These are phyloP conservation scores for Ephialtes manifestator DNA, from an alignment of 2,888 invertebrate species.

Conservation along the genomic window DNA sequence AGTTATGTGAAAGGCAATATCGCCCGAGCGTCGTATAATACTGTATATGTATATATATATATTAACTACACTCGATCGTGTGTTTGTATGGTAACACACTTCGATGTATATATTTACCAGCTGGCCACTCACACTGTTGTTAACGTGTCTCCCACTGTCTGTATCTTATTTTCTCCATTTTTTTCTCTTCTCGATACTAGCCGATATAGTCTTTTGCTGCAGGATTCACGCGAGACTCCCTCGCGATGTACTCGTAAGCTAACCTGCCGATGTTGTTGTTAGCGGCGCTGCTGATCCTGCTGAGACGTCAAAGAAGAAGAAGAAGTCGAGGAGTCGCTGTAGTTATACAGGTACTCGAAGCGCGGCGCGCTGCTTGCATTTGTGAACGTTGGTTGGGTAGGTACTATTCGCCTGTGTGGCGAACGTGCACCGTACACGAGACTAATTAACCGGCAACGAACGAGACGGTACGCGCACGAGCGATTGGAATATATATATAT, in stretches of 20 bases:
- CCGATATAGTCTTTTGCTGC: constrained; percentile 17
- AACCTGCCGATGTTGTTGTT: constrained; percentile 3
- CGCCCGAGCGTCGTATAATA: constrained; percentile 75
- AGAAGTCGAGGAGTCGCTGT: constrained; percentile 1
- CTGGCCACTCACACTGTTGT: constrained; percentile 63
- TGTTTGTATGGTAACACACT: constrained; percentile 39
- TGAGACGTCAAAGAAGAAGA: constrained; percentile 1
- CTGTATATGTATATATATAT: background rate
- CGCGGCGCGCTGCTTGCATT: background rate
- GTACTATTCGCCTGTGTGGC: constrained; percentile 9
- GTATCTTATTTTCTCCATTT: constrained; percentile 6
- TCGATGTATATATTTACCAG: constrained; percentile 63
- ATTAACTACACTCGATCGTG: constrained; percentile 6
- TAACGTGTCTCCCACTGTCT: background rate
- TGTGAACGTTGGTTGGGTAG: background rate
- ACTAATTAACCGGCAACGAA: constrained; percentile 42
- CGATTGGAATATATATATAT: constrained; percentile 5
- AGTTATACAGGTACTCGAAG: background rate
- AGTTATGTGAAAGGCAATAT: constrained; percentile 86
- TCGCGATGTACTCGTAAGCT: constrained; percentile 21
- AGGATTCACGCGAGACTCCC: constrained; percentile 35
- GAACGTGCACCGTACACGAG: constrained; percentile 16
- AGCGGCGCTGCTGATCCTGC: background rate
- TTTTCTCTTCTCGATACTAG: constrained; percentile 22
- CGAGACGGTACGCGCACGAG: constrained; percentile 21